Evolutionary conservation across 1,140 invertebrate genomes (phyloP).

Genomic region (Drosophila parabipectinata): DNA sequence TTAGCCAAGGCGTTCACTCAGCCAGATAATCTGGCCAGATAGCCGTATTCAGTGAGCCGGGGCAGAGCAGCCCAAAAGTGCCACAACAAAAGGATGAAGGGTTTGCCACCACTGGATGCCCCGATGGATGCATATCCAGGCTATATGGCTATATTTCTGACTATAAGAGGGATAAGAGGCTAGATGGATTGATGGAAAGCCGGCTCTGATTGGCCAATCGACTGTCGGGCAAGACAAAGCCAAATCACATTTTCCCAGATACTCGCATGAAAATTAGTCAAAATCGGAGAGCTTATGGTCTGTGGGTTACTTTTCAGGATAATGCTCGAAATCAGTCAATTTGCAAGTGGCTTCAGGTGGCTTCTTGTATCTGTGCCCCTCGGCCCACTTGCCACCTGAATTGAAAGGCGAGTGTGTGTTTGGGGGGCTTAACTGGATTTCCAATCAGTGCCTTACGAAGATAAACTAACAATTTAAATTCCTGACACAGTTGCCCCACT

Average conservation of each 20-base stretch:
- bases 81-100: slow-evolving; percentile 40
- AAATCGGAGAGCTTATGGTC: slow-evolving; percentile 25
- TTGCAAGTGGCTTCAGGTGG: slow-evolving; percentile 39
- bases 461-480: slow-evolving; percentile 80
- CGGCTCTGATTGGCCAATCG: slow-evolving; percentile 23
- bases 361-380: not conserved
- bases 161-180: not conserved
- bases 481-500: slow-evolving; percentile 44
- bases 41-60: slow-evolving; percentile 31
- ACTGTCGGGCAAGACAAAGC: slow-evolving; percentile 6
- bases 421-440: slow-evolving; percentile 30
- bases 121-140: slow-evolving; percentile 4
- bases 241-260: slow-evolving; percentile 24
- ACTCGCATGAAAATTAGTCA: slow-evolving; percentile 31
- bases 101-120: slow-evolving; percentile 7
- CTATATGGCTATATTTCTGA: not conserved
- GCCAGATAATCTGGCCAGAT: slow-evolving; percentile 57
- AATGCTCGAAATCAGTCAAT: slow-evolving; percentile 27
- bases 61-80: slow-evolving; percentile 33
- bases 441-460: slow-evolving; percentile 35
- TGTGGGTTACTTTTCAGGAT: slow-evolving; percentile 19
- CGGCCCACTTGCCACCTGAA: slow-evolving; percentile 20
- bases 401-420: not conserved
- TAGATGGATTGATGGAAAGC: slow-evolving; percentile 2
- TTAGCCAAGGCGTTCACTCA: slow-evolving; percentile 65